Base-by-base conservation (phyloP, 2,888 invertebrate species). In the Amblyteles armatorius region DNA sequence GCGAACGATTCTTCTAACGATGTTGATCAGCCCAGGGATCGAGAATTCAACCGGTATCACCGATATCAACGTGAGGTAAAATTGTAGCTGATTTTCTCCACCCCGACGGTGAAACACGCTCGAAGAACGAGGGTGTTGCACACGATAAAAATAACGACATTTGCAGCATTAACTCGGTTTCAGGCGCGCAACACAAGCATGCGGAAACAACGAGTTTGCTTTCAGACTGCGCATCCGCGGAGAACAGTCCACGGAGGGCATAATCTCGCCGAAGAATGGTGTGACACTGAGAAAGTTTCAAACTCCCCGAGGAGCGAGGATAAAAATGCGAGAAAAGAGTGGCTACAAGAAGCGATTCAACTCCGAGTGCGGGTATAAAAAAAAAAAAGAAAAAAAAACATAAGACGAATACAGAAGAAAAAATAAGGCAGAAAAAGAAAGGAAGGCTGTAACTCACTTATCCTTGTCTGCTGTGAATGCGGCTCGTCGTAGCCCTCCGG, bases 401-500 rank as follows among this genome's bases (percentile, higher is more conserved):
- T 22, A 55, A 11, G 74, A 67, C 29, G 48, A 63, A 60, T 55
- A 13, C 36, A 55, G 36, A 29, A n/a, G 22, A 80, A 9, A n/a
- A 57, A 57, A n/a, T n/a, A n/a, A n/a, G n/a, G n/a, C n/a, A 36
- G 26, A 19, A 44, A 36, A 33, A 77, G 44, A 68, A 65, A 50
- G 11, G 26, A 67, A 74, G 73, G 69, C 60, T 60, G 78, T 83
- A 88, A 91, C 93, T 92, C 91, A 94, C 93, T 93, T 90, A 93
- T 92, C 63, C 92, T 92, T n/a, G 93, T 93, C 85, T 93, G 93
- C 80, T 94, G 93, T 74, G 93, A 93, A 87, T 92, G 92, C 33
- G 93, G 93, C 82, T 92, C 92, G 84, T 93, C 93, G 86, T 92
- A 91, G 26, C 91, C 91, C 77, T 93, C 93, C 71, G 91, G 91